Base-by-base conservation (phyloP, 1,140 invertebrate species). In the Lysiphlebus fabarum region DNA sequence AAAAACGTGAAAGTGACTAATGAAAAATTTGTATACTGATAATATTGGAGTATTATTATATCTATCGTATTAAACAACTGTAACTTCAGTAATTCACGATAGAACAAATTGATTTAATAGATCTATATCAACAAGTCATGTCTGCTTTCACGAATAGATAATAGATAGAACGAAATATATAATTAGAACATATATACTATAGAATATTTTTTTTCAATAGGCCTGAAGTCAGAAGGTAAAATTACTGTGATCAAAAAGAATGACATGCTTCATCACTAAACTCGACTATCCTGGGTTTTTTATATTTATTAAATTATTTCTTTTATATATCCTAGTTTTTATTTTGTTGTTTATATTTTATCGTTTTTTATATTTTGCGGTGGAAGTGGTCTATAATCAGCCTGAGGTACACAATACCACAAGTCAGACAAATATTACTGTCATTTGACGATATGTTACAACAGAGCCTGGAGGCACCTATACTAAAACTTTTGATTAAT, bases 301-400 rank as follows among this genome's bases (percentile, higher is more conserved):
- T n/a, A n/a, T n/a, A n/a, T n/a, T n/a, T n/a, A n/a, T n/a, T n/a
- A n/a, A n/a, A n/a, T n/a, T n/a, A n/a, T n/a, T n/a, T n/a, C n/a
- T n/a, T n/a, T n/a, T n/a, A n/a, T n/a, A n/a, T n/a, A n/a, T n/a
- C n/a, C n/a, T n/a, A n/a, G n/a, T n/a, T n/a, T 45, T 55, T 14
- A 48, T 48, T 8, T 55, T 33, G 17, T 44, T 42, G 12, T 54
- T n/a, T 41, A 8, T 54, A 40, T 51, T 49, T 49, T 51, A 38
- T 51, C n/a, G 17, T 5, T 37, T 11, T 11, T 12, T 51, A 33
- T 51, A 33, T n/a, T 5, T 54, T 54, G 26, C 64, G 69, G 61
- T 68, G 68, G 70, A 75, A 75, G 69, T 64, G 68, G 69, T 62
- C 75, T 77, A 72, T 77, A 76, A 75, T 77, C 74, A 77, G 71